Evolutionary conservation across 2,113 vertebrate genomes (phyloP).

Genomic region (Callithrix jacchus): DNA sequence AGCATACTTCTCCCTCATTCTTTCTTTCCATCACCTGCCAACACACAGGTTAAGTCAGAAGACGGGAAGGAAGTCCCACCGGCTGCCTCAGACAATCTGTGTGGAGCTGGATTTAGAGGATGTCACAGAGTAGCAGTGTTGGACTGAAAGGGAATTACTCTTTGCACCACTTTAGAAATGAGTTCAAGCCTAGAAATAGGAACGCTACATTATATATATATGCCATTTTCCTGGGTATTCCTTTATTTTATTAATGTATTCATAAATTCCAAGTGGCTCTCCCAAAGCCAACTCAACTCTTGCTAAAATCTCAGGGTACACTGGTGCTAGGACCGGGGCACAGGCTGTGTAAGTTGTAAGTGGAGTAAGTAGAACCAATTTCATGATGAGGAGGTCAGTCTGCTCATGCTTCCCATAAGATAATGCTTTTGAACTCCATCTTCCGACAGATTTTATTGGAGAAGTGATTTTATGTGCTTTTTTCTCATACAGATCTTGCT

Average conservation of each 20-base stretch:
- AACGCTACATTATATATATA: not conserved
- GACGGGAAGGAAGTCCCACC: not conserved
- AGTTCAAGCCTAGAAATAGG: not conserved
- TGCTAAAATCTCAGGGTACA: not conserved
- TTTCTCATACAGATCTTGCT: not conserved
- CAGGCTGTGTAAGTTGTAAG: not conserved
- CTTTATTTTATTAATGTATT: not conserved
- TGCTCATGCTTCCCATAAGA: not conserved
- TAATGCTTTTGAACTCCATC: not conserved
- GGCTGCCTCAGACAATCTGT: not conserved
- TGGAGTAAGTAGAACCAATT: not conserved
- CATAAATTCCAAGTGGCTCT: not conserved
- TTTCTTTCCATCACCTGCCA: not conserved
- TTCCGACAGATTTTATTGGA: not conserved
- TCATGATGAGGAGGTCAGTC: not conserved
- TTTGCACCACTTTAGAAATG: not conserved
- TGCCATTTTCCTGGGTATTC: not conserved
- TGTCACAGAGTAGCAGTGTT: not conserved
- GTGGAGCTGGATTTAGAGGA: not conserved
- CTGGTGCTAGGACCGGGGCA: not conserved
- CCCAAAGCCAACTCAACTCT: not conserved
- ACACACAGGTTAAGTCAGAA: not conserved
- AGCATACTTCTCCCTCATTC: not conserved
- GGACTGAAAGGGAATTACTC: not conserved
- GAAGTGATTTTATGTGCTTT: slow-evolving; percentile 36